Evolutionary conservation across 1,140 invertebrate species (phyloP), one percentile per base, ranked within the genome.

Genomic region (Globodera rostochiensis): DNA sequence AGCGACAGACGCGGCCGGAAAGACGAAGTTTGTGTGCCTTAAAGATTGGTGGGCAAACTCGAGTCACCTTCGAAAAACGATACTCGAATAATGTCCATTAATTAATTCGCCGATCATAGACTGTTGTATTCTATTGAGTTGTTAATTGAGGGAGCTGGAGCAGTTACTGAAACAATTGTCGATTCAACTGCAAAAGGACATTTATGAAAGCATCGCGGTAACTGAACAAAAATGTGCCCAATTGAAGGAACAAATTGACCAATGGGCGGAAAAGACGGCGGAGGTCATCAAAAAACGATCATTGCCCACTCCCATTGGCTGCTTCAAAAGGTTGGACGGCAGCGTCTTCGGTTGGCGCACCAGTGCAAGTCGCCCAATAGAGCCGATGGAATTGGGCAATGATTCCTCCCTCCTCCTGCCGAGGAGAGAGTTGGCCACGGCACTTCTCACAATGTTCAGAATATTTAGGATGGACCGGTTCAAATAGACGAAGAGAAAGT

Each of bases 131-230:
- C 36, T 36, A 36, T 36, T 36, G 36, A 0, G 2, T 36, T 36
- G 2, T 36, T 36, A 36, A 36, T 78, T 78, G 3, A 78, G 73
- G 11, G 85, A 86, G 69, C 74, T 86, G 50, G 84, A 86, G 73
- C 49, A 49, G 19, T 70, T 85, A 15, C 73, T 86, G 25, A 69
- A 74, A 13, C 85, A 86, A 53, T 86, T 86, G 47, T 46, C 83
- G 5, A 86, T 85, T 67, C 64, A 81, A 76, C 25, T 89, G 4
- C 50, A 73, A 67, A 74, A 85, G 80, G 66, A 73, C n/a, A 74
- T 69, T 46, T 21, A 60, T 60, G 71, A 83, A 45, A 46, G 1
- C n/a, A 84, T 83, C 50, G 69, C 69, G 49, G 49, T 36, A 45
- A 13, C 64, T 15, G 82, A 83, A 67, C 11, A 53, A 19, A 80